Base-by-base conservation (phyloP, 2,888 invertebrate genomes). In the Metalampra italica region DNA sequence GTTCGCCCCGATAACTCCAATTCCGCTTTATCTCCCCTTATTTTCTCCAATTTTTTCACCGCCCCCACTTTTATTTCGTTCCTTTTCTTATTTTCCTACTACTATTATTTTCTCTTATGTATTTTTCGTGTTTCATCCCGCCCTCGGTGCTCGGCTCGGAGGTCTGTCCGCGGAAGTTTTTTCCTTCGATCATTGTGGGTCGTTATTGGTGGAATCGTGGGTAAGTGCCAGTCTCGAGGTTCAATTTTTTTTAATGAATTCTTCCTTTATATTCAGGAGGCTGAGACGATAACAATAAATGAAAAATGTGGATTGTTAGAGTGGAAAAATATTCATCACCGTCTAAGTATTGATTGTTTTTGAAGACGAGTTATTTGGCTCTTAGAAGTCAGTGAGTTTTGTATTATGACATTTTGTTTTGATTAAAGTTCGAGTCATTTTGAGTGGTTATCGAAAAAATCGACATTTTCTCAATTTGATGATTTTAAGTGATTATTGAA, bases 1-100 rank as follows among this genome's bases (percentile, higher is more conserved):
- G 74, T 74, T 75, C 86, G 85, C 87, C 81, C 82, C 87, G 85
- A 86, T 87, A 84, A 79, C 88, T 87, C 78, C 89, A 85, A 90
- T 89, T 85, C 83, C 88, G 81, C 83, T 85, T 86, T 90, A 89
- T 90, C 88, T 86, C 80, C 78, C 77, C 75, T 84, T 85, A 82
- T 86, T 87, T 85, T 86, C 83, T 81, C 75, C 78, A 85, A 78
- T 85, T 87, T 85, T 83, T 71, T 71, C 69, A 67, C 75, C 75
- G 71, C 75, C 80, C 79, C 80, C 81, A 78, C 79, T 82, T 83
- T 85, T 82, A 82, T 83, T 82, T 80, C 78, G 72, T 78, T 79
- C 77, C 77, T 78, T 81, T 81, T 70, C 61, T 66, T 81, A 78
- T 83, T 84, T 82, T 81, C 79, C 75, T 79, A 79, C 81, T 82